Evolutionary conservation across 2,113 vertebrate species (phyloP).

Genomic region (Onychorhynchus coronatus): DNA sequence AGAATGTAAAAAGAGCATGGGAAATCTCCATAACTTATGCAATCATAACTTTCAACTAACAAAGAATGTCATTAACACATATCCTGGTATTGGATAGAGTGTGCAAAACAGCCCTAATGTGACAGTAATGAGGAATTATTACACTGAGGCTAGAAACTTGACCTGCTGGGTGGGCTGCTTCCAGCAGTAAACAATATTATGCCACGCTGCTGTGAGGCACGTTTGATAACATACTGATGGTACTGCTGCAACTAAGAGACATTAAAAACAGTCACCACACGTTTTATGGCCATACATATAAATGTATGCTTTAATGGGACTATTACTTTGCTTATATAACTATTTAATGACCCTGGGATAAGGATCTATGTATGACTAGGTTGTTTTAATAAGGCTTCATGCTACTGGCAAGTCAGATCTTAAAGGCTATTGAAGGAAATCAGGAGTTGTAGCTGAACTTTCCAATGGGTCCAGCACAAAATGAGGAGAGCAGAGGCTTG

Average conservation of each 20-base stretch:
- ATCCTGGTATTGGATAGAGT: not conserved
- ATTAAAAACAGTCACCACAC: not conserved
- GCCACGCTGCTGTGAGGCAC: not conserved
- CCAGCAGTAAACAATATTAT: not conserved
- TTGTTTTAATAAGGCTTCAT: not conserved
- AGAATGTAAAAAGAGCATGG: not conserved
- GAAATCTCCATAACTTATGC: not conserved
- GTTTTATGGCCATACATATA: not conserved
- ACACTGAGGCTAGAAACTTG: not conserved
- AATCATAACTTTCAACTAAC: not conserved
- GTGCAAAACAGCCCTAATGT: not conserved
- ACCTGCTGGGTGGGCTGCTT: not conserved
- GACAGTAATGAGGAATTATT: not conserved
- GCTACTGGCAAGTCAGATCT: not conserved
- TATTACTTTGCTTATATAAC: not conserved
- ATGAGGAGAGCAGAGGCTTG: not conserved
- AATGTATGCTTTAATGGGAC: not conserved
- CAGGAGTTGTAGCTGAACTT: not conserved
- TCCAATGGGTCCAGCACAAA: not conserved
- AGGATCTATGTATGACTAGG: not conserved
- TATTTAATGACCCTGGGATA: not conserved
- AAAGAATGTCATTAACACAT: not conserved
- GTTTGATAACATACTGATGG: not conserved
- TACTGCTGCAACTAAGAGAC: not conserved
- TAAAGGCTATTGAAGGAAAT: not conserved